phyloP scores from a whole-genome alignment of 2,888 invertebrate genomes.

The Monopis laevigella region DNA sequence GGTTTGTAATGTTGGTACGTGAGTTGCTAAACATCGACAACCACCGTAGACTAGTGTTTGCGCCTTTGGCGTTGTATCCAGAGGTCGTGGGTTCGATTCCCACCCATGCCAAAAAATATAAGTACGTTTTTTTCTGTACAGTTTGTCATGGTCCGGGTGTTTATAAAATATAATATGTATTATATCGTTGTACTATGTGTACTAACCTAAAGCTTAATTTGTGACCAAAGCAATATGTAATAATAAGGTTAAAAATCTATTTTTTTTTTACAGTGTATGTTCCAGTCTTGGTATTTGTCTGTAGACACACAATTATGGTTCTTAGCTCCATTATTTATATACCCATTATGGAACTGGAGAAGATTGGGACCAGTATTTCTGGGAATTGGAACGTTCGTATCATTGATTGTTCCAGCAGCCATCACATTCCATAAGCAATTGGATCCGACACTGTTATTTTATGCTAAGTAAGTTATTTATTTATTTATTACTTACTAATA shows the following conservation, averaged over 20 bases:
- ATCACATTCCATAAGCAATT: conserved; percentile 67
- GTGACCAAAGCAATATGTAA: too few species aligned
- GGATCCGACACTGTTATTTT: conserved; percentile 76
- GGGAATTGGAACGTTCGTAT: conserved; percentile 47
- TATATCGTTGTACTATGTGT: too few species aligned
- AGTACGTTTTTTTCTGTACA: too few species aligned
- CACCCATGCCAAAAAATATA: too few species aligned
- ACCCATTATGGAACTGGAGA: conserved; percentile 72
- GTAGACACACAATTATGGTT: conserved; percentile 74
- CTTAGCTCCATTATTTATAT: conserved; percentile 73
- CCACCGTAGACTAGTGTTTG: too few species aligned
- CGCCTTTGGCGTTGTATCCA: too few species aligned
- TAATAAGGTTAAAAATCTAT: not conserved
- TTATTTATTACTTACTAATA: not conserved
- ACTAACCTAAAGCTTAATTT: too few species aligned
- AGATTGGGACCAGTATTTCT: conserved; percentile 65
- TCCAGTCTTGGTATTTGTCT: conserved; percentile 76
- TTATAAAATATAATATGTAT: too few species aligned
- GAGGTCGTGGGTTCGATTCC: too few species aligned
- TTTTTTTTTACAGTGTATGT: conserved; percentile 70
- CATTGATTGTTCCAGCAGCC: conserved; percentile 62
- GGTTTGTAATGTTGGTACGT: too few species aligned
- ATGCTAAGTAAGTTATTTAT: conserved; percentile 68
- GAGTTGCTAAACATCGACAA: too few species aligned
- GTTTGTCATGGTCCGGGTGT: too few species aligned